Conservation (phyloP, 1,140 invertebrate species). For the Conus betulinus region DNA sequence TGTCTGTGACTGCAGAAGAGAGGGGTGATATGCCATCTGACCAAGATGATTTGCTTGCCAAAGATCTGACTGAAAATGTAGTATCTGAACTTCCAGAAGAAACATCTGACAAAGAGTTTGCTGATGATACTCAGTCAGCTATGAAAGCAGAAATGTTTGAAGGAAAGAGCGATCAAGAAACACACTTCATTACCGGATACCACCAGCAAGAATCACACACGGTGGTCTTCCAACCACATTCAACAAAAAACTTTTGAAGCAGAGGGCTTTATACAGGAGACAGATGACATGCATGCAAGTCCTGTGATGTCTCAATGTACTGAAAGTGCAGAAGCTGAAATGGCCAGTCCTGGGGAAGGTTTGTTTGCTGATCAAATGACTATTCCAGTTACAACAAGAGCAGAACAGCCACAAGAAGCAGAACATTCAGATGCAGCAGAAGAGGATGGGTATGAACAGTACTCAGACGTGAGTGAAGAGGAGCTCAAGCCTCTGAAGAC, state of each 20-base stretch:
- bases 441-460: conserved; percentile 1
- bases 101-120: no score
- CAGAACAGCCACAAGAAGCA: not conserved
- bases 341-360: conserved; percentile 6
- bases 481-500: conserved; percentile 23
- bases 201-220: not conserved
- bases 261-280: not conserved
- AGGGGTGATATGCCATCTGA: no score
- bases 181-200: no score
- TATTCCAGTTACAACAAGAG: not conserved
- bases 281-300: not conserved
- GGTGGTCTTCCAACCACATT: not conserved
- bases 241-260: not conserved
- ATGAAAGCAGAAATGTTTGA: no score
- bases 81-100: no score
- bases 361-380: conserved; percentile 11
- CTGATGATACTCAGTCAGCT: no score
- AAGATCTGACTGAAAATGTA: no score
- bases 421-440: conserved; percentile 3
- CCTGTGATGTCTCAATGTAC: not conserved
- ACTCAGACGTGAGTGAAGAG: conserved; percentile 17
- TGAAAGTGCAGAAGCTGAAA: not conserved
- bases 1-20: no score
- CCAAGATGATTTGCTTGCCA: no score
- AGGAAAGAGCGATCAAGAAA: no score